These are phyloP conservation scores for Timema podura DNA, from an alignment of 2,888 invertebrate genomes.

Conservation along the genomic window DNA sequence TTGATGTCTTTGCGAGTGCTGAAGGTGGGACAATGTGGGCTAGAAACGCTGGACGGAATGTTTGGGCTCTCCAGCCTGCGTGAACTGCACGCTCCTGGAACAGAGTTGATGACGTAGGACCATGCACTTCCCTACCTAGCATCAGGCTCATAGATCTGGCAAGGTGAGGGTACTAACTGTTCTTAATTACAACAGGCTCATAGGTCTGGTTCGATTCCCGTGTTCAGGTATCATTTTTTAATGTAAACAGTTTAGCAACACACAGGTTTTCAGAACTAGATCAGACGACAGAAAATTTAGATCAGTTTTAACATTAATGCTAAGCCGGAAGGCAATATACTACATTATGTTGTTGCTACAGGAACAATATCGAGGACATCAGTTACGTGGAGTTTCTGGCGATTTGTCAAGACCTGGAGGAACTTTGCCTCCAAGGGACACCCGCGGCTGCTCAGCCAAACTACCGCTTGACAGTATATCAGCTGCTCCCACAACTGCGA, in stretches of 20 bases:
- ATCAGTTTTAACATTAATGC: too few species aligned
- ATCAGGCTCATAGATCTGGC: conserved; percentile 47
- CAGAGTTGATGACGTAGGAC: conserved; percentile 57
- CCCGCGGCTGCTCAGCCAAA: neutral
- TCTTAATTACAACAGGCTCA: conserved; percentile 39
- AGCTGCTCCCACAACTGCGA: neutral
- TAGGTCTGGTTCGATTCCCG: conserved; percentile 42
- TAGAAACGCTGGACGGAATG: conserved; percentile 63
- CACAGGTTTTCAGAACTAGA: too few species aligned
- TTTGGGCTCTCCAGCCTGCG: conserved; percentile 58
- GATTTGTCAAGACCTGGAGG: neutral
- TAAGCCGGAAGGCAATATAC: too few species aligned
- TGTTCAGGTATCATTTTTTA: too few species aligned
- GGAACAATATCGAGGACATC: neutral
- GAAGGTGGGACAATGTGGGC: conserved; percentile 59
- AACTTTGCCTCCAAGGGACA: neutral
- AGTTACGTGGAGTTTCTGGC: conserved; percentile 1
- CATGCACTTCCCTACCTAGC: conserved; percentile 53
- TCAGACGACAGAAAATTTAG: too few species aligned
- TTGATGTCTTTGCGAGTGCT: conserved; percentile 48
- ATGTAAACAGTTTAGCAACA: too few species aligned
- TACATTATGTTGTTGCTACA: neutral
- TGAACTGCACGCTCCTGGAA: conserved; percentile 61
- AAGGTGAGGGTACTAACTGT: conserved; percentile 38
- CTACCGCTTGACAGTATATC: neutral